Evolutionary conservation across 2,113 vertebrate species (phyloP), one percentile per base, ranked within the genome.

Genomic region (Poecilia latipinna): DNA sequence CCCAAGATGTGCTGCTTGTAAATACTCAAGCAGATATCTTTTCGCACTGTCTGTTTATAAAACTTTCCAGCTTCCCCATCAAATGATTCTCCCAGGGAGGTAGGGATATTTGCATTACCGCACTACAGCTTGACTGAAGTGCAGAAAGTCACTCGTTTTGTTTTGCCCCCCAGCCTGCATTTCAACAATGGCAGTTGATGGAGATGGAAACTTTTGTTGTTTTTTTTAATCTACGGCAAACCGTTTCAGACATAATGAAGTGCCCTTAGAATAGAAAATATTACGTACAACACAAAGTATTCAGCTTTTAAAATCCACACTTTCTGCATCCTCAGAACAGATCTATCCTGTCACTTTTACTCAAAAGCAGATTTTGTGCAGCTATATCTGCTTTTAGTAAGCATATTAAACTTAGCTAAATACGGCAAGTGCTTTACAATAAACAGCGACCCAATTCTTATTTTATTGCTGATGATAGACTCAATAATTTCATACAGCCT

Each of bases 1-100:
- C 42, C 35, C 70, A 44, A 75, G 64, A 75, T 67, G 42, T 74
- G 67, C 51, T 76, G 48, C 54, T 61, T 35, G 66, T 29, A 35
- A 35, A 67, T 22, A 64, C 42, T 51, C 19, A 4, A 48, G 15
- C 22, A 0, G 6, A 61, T 62, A 65, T 82, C 15, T 61, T 42
- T 22, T 12, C 54, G 68, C 24, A 44, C 33, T 62, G 12, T 75
- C 44, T 10, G 22, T n/a, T 71, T 4, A 62, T 17, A 76, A 4
- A 17, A 39, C 29, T 80, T 77, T 80, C 22, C 42, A 7, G n/a
- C 51, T 64, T 68, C 8, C 0, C 29, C 61, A 51, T 31, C 44
- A 68, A 68, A 33, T 68, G 2, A 73, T 33, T 63, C 22, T 37
- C 0, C 17, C 33, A 29, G 17, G 19, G 0, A 54, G 60, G 68